phyloP scores from a whole-genome alignment of 2,113 vertebrate genomes.

The Poecilia latipinna region DNA sequence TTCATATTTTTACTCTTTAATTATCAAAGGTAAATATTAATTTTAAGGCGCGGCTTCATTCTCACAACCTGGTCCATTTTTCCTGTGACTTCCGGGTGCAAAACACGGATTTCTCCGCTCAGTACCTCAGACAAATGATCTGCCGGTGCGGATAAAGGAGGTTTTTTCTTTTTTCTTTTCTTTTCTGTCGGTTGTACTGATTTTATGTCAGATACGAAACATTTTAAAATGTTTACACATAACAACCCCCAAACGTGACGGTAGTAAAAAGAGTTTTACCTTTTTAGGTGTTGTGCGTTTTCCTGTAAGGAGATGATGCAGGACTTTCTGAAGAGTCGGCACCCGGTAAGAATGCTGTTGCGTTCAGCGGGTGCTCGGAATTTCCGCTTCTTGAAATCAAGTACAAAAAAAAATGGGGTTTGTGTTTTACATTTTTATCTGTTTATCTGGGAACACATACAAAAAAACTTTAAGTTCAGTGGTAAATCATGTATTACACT shows the following conservation, averaged over 20 bases:
- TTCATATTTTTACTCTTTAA: background rate
- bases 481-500: background rate
- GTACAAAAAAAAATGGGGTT: too few relatives aligned
- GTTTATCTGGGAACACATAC: too few relatives aligned
- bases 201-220: background rate
- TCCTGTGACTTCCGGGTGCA: background rate
- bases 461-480: background rate
- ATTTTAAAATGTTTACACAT: background rate
- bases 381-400: background rate
- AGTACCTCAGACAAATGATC: conserved; percentile 25
- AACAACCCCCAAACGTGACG: background rate
- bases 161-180: background rate
- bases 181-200: background rate
- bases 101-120: background rate
- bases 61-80: background rate
- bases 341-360: conserved; percentile 19
- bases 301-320: conserved; percentile 9
- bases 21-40: background rate
- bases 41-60: background rate
- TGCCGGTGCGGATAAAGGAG: conserved; percentile 1
- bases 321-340: conserved; percentile 32
- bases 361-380: conserved; percentile 43
- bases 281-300: background rate
- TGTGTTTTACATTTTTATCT: too few relatives aligned
- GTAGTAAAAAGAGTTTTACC: conserved; percentile 1